Evolutionary conservation across 2,888 invertebrate genomes (phyloP), one percentile per base, ranked within the genome.

Genomic region (Noctua pronuba): DNA sequence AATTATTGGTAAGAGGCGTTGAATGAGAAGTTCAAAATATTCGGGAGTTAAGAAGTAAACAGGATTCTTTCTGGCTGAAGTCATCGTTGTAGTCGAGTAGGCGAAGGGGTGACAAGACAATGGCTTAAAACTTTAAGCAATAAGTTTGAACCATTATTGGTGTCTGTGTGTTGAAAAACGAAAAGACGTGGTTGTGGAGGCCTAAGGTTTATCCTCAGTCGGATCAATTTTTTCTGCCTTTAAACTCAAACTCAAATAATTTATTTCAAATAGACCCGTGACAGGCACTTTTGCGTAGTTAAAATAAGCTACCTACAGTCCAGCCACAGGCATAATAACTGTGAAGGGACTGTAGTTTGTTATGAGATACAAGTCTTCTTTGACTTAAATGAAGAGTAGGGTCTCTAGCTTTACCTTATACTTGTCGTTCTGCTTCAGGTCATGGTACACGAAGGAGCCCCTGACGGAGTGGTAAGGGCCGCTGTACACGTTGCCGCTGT

Each of bases 381-480:
- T 10, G 21, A 62, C 31, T 11, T 0, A 35, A 28, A 11, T 6
- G 21, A 31, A 46, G 46, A 49, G 28, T 52, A 35, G 31, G 3
- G 35, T 55, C 35, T 41, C 11, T 8, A 41, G 0, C 18, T 31
- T 31, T 96, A 98, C 98, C 97, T 98, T 98, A 93, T 98, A 98
- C 93, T 98, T 98, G 94, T 98, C 98, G 91, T 97, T 97, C 94
- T 98, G 97, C 95, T 98, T 98, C 84, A 98, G 98, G 95, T 99
- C 98, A 95, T 99, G 98, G 96, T 99, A 99, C 88, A 99, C 98
- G 97, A 99, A 99, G 89, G 98, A 98, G 71, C 98, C 98, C 83
- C 98, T 97, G 87, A 98, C 98, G 84, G 98, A 98, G 95, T 98
- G 98, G 95, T 98, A 98, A 88, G 98, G 98, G 21, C 98, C 98